Evolutionary conservation across 2,797 vertebrate species (phyloP).

Genomic region (Thaleichthys pacificus): DNA sequence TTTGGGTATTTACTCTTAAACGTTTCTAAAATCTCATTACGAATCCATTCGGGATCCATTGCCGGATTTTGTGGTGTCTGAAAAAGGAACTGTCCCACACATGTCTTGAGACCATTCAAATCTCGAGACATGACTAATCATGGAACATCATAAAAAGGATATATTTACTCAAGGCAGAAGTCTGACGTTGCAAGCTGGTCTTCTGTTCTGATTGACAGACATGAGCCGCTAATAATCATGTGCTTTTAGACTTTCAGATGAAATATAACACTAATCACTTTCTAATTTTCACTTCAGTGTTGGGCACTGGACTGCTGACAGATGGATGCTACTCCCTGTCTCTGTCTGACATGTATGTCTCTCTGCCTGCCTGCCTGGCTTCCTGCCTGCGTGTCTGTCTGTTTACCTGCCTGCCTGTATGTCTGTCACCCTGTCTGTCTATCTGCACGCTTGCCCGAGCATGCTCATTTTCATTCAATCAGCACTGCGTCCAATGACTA

Average conservation of each 20-base stretch:
- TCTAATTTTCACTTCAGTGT: conserved; percentile 17
- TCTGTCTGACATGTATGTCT: not conserved
- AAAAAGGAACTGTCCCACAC: not conserved
- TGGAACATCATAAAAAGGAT: not conserved
- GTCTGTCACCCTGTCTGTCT: not conserved
- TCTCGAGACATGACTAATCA: not conserved
- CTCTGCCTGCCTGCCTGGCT: not conserved
- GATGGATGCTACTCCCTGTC: conserved; percentile 6
- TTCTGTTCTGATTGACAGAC: conserved; percentile 13
- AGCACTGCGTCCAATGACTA: not conserved
- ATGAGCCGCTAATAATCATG: conserved; percentile 23
- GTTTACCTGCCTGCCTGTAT: not conserved
- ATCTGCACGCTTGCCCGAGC: not conserved
- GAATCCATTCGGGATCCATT: not conserved
- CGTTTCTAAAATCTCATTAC: not conserved
- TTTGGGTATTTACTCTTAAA: too few relatives aligned
- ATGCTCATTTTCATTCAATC: conserved; percentile 8
- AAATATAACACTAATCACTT: conserved; percentile 25
- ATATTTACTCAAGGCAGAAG: not conserved
- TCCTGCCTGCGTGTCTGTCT: not conserved
- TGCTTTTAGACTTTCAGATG: conserved; percentile 7
- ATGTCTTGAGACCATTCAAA: not conserved
- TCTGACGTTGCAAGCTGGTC: not conserved
- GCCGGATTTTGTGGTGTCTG: not conserved
- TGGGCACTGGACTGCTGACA: conserved; percentile 14